phyloP scores from a whole-genome alignment of 2,797 vertebrate species.

The Picus viridis region DNA sequence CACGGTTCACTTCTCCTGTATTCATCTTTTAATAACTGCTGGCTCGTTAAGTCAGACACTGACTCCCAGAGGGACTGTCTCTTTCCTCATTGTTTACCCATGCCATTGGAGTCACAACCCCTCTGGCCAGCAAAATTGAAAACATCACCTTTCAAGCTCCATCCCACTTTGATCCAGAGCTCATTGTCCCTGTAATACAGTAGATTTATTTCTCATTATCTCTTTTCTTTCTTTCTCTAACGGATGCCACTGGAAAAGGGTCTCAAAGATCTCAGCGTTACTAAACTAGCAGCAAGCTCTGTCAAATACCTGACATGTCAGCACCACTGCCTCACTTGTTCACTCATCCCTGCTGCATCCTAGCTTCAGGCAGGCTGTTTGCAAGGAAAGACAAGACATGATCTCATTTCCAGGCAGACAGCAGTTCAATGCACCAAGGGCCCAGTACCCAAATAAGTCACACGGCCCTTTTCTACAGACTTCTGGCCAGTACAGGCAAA shows the following conservation, averaged over 20 bases:
- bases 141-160: constrained; percentile 67
- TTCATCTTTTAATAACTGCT: constrained; percentile 66
- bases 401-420: constrained; percentile 10
- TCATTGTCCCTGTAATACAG: constrained; percentile 66
- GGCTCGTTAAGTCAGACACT: constrained; percentile 60
- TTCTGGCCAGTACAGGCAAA: neutral
- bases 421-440: neutral
- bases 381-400: constrained; percentile 14
- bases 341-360: neutral
- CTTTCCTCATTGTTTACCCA: constrained; percentile 61
- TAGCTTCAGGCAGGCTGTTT: neutral
- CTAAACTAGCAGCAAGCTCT: constrained; percentile 23
- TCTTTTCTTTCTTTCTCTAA: constrained; percentile 55
- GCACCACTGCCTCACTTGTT: neutral
- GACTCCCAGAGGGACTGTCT: constrained; percentile 49
- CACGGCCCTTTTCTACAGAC: neutral
- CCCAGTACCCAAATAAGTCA: neutral
- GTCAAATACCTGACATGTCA: constrained; percentile 27
- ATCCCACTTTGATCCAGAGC: constrained; percentile 63
- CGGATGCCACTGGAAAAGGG: constrained; percentile 21
- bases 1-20: constrained; percentile 63
- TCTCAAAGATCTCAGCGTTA: constrained; percentile 29
- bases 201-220: constrained; percentile 59
- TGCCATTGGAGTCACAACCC: constrained; percentile 47
- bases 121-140: constrained; percentile 65